Percentiles rank a stretch among this genome's conserved stretches.
phyloP scores from a whole-genome alignment of 2,888 invertebrate species.

The Clusia tigrina region DNA sequence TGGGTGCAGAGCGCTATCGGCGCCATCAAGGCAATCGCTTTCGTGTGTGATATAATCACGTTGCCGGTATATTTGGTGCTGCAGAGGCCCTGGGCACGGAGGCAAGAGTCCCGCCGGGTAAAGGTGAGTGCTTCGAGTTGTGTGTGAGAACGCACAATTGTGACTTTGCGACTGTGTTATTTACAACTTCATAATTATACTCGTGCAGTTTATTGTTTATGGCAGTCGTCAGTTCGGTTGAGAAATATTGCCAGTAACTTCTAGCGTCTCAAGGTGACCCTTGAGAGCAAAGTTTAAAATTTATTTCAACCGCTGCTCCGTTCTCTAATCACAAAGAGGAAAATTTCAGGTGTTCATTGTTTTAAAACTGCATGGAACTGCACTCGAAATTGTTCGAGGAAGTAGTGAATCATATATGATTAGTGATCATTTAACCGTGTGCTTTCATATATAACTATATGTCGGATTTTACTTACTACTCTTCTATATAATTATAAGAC shows the following conservation, averaged over 20 bases:
- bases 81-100: constrained; percentile 87
- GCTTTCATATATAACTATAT: too few relatives aligned
- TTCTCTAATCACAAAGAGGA: too few relatives aligned
- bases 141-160: constrained; percentile 2
- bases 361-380: too few relatives aligned
- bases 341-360: too few relatives aligned
- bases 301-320: too few relatives aligned
- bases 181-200: not conserved
- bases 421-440: too few relatives aligned
- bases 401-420: too few relatives aligned
- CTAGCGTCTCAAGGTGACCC: not conserved
- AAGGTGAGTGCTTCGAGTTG: constrained; percentile 69
- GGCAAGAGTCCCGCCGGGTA: constrained; percentile 77
- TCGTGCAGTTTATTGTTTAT: not conserved
- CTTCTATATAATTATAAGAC: too few relatives aligned
- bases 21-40: constrained; percentile 80
- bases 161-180: not conserved
- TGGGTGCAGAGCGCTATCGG: constrained; percentile 77
- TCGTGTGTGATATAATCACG: constrained; percentile 89
- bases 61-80: constrained; percentile 88
- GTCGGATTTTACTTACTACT: too few relatives aligned
- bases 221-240: not conserved
- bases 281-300: not conserved
- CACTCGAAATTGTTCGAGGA: too few relatives aligned
- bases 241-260: not conserved